These are phyloP conservation scores for Malurus splendens DNA, from an alignment of 2,797 vertebrate species.

Conservation along the genomic window DNA sequence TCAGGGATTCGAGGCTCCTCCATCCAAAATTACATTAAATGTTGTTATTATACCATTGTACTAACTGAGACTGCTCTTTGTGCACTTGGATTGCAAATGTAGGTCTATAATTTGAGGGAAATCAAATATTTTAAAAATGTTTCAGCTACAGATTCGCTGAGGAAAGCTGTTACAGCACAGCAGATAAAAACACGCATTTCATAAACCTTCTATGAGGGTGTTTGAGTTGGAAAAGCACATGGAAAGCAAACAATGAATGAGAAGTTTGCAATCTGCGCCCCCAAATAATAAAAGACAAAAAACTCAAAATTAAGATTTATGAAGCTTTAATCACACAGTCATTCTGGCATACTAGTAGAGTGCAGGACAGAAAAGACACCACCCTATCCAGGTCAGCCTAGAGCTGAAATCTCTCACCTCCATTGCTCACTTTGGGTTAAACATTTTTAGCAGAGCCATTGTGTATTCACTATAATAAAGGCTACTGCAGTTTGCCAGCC, in stretches of 20 bases:
- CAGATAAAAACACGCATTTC: not conserved
- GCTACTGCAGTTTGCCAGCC: constrained; percentile 6
- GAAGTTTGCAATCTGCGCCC: not conserved
- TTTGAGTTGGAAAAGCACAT: not conserved
- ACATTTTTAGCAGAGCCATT: not conserved
- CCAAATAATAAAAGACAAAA: not conserved
- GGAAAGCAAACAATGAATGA: not conserved
- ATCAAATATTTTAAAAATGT: constrained; percentile 2
- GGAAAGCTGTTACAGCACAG: not conserved
- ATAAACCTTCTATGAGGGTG: not conserved
- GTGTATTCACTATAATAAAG: constrained; percentile 23
- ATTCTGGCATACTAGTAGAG: not conserved
- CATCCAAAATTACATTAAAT: constrained; percentile 21
- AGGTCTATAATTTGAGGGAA: constrained; percentile 22
- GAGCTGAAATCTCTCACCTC: not conserved
- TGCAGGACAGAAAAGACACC: not conserved
- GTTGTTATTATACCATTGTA: constrained; percentile 15
- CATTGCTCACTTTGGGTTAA: not conserved
- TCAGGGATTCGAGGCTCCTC: not conserved
- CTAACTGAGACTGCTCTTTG: not conserved
- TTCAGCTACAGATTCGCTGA: not conserved
- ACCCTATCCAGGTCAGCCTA: not conserved
- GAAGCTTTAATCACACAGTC: not conserved
- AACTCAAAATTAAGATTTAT: not conserved
- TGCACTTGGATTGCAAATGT: not conserved